These are phyloP conservation scores for Drosophila kohkoa DNA, from an alignment of 1,140 invertebrate species.

Conservation along the genomic window DNA sequence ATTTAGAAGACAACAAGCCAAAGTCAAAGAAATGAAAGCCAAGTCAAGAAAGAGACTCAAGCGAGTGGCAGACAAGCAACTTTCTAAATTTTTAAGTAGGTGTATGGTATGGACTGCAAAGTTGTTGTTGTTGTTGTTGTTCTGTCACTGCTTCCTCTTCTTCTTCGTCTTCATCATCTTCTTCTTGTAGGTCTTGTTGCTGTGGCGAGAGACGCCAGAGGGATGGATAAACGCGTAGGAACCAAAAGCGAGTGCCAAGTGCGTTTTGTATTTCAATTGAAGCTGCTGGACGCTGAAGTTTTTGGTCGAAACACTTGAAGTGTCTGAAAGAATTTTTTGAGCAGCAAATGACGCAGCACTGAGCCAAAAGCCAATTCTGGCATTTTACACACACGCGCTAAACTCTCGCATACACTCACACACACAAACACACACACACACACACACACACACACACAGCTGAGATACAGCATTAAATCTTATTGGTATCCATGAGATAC, in stretches of 20 bases:
- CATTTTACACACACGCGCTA: conserved; percentile 42
- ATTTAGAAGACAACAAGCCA: conserved; percentile 52
- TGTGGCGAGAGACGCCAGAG: conserved; percentile 35
- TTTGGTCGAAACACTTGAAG: conserved; percentile 58
- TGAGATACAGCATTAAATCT: conserved; percentile 49
- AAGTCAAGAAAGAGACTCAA: conserved; percentile 57
- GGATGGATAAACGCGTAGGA: conserved; percentile 54
- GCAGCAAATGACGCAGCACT: conserved; percentile 72
- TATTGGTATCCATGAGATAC: conserved; percentile 68
- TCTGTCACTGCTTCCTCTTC: no score
- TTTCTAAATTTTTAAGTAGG: conserved; percentile 84
- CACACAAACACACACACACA: conserved; percentile 11
- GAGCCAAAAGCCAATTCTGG: conserved; percentile 66
- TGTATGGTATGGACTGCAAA: conserved; percentile 68
- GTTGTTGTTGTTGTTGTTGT: conserved; percentile 14
- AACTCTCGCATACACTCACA: conserved; percentile 30
- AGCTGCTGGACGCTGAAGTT: conserved; percentile 32
- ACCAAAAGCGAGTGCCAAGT: conserved; percentile 34
- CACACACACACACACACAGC: conserved; percentile 3
- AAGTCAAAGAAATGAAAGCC: conserved; percentile 67
- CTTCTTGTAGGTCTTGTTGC: background rate
- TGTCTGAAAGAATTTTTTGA: conserved; percentile 67
- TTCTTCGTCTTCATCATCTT: no score
- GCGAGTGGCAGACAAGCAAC: conserved; percentile 64
- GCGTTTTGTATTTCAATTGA: conserved; percentile 77